Conservation (phyloP, 1,140 invertebrate species). For the Hyles vespertilio region DNA sequence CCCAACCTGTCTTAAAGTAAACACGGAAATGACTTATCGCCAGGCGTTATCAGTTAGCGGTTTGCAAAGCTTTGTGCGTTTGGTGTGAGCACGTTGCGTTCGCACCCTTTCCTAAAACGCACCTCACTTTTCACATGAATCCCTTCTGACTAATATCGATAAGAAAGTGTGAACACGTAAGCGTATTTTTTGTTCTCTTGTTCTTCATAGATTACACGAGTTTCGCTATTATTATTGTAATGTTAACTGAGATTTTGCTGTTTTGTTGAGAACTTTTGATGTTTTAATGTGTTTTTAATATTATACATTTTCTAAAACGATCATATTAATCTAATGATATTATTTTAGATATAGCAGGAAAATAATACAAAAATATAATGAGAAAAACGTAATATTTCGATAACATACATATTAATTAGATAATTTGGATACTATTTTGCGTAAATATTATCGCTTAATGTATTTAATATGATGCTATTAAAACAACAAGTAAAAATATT, state of each 20-base stretch:
- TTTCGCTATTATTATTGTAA: neutral
- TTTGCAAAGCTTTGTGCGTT: constrained; percentile 36
- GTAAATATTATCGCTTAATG: too few relatives aligned
- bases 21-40: constrained; percentile 18
- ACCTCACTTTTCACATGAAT: constrained; percentile 22
- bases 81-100: constrained; percentile 35
- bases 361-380: too few relatives aligned
- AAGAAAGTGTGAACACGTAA: constrained; percentile 44
- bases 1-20: constrained; percentile 15
- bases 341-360: too few relatives aligned
- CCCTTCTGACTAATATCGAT: constrained; percentile 47
- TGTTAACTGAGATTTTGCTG: neutral
- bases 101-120: constrained; percentile 40
- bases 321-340: too few relatives aligned
- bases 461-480: too few relatives aligned
- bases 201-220: neutral
- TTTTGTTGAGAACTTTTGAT: neutral
- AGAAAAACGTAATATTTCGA: too few relatives aligned
- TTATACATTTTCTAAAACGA: neutral
- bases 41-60: constrained; percentile 39
- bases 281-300: neutral
- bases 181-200: neutral
- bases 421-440: too few relatives aligned
- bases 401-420: too few relatives aligned
- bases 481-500: too few relatives aligned